These are phyloP conservation scores for Sebastes trivittatus DNA, from an alignment of 2,797 vertebrate genomes.

Conservation along the genomic window DNA sequence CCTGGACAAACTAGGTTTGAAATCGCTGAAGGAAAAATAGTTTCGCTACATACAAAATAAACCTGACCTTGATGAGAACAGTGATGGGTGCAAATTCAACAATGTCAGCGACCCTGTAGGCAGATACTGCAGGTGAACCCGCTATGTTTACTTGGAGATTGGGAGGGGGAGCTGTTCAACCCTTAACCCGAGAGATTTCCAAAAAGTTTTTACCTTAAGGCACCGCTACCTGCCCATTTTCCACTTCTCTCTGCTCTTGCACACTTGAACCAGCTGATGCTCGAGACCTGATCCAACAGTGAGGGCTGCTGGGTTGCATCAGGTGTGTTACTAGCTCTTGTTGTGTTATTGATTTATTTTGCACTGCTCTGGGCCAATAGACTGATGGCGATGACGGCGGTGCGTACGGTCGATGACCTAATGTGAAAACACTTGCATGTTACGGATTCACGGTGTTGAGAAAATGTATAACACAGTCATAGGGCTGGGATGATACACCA, in stretches of 20 bases:
- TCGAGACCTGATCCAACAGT: not conserved
- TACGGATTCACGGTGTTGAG: not conserved
- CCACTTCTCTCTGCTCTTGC: not conserved
- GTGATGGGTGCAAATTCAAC: not conserved
- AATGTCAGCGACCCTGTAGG: not conserved
- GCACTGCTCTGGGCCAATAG: not conserved
- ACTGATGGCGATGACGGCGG: not conserved
- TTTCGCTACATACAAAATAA: not conserved
- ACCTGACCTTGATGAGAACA: not conserved
- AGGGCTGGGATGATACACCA: no score
- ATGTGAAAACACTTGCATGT: not conserved
- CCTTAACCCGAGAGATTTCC: constrained; percentile 18
- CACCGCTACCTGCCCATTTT: not conserved
- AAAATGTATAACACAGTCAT: not conserved
- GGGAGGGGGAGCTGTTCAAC: not conserved
- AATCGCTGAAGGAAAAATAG: not conserved
- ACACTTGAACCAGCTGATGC: not conserved
- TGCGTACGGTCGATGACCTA: rapidly evolving
- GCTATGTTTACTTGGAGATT: not conserved
- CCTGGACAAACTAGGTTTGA: not conserved
- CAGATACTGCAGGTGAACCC: not conserved
- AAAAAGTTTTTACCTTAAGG: not conserved
- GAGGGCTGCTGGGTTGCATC: not conserved
- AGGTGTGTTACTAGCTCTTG: not conserved
- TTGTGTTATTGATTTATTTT: not conserved